Percentiles rank a stretch among this genome's conserved stretches.
Evolutionary conservation across 2,797 vertebrate species (phyloP).

Genomic region (Lepus townsendii): DNA sequence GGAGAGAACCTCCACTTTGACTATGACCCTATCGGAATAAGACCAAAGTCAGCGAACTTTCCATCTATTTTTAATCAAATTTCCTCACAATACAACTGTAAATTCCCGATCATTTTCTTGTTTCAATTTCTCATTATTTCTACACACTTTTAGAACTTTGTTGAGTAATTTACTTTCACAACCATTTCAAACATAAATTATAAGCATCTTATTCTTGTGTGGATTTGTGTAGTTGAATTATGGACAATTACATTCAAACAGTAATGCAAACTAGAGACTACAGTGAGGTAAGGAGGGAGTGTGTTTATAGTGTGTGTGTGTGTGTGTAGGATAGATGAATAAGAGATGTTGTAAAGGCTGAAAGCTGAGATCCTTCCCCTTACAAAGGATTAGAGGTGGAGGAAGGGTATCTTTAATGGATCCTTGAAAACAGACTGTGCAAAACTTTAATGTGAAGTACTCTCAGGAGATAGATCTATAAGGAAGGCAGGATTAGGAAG

Average conservation of each 20-base stretch:
- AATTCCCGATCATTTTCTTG: neutral
- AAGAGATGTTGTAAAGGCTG: neutral
- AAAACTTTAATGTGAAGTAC: neutral
- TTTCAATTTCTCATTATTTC: conserved; percentile 33
- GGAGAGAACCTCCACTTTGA: too few species aligned
- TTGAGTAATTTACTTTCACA: neutral
- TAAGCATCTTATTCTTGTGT: neutral
- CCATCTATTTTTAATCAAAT: neutral
- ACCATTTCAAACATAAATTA: neutral
- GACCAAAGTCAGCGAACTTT: too few species aligned
- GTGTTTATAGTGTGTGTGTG: too few species aligned
- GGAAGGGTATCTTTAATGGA: neutral
- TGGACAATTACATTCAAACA: neutral
- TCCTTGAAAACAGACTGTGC: neutral
- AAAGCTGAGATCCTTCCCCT: neutral
- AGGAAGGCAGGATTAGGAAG: neutral
- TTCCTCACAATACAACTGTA: neutral
- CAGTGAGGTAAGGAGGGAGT: neutral
- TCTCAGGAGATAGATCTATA: neutral
- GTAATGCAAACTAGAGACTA: neutral
- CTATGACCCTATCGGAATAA: too few species aligned
- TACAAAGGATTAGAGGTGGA: neutral
- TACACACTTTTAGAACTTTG: neutral
- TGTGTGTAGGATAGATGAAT: neutral
- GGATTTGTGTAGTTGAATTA: neutral